Evolutionary conservation across 2,113 vertebrate species (phyloP).

Genomic region (human): GRCh38 chr15:71016001-71016500

Average conservation of each 20-base stretch:
- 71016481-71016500: neutral
- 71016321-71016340: neutral
- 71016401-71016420: neutral
- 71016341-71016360: neutral
- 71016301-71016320: neutral
- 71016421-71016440: slow-evolving; percentile 10
- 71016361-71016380: neutral
- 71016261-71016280: neutral
- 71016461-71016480: neutral
- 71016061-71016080: no score
- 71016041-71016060: no score
- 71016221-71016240: neutral
- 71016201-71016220: neutral
- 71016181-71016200: neutral
- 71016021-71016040: no score
- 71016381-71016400: neutral
- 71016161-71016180: neutral
- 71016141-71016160: neutral
- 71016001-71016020: no score
- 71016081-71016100: neutral
- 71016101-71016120: neutral
- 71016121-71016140: neutral
- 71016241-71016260: neutral
- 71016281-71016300: neutral
- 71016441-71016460: neutral